These are phyloP conservation scores for Drosophila picticornis DNA, from an alignment of 2,888 invertebrate genomes.

Conservation along the genomic window DNA sequence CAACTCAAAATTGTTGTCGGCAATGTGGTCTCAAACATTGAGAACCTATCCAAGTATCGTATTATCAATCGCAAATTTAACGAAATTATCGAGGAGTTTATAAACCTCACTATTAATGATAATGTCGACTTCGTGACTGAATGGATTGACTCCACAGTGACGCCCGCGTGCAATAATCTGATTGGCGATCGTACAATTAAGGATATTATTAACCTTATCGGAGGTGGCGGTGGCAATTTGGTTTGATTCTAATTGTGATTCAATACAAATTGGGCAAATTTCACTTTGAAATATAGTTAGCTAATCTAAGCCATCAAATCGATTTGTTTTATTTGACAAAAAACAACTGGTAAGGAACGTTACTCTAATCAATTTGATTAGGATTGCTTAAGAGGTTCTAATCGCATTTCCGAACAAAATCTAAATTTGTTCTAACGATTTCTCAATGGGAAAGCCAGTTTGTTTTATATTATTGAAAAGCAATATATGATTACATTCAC, in stretches of 20 bases:
- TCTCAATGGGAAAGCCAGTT: too few species aligned
- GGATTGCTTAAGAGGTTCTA: constrained; percentile 22
- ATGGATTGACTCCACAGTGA: constrained; percentile 52
- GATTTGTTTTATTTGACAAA: constrained; percentile 19
- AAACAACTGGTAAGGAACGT: constrained; percentile 19
- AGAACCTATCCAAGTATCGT: constrained; percentile 69
- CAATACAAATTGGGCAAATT: constrained; percentile 15
- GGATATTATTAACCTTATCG: constrained; percentile 71
- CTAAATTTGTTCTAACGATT: neutral
- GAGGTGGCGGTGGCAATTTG: constrained; percentile 52
- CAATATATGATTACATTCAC: neutral
- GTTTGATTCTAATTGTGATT: neutral
- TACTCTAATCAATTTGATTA: constrained; percentile 67
- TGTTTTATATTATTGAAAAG: neutral
- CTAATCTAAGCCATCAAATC: constrained; percentile 35
- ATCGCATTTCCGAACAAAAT: constrained; percentile 13
- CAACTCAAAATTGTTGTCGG: constrained; percentile 62
- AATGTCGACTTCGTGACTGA: constrained; percentile 72
- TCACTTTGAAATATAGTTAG: constrained; percentile 11
- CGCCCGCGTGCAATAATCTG: constrained; percentile 69
- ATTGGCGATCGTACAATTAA: constrained; percentile 70
- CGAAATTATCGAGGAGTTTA: constrained; percentile 78
- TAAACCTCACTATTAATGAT: constrained; percentile 77
- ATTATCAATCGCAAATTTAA: constrained; percentile 79
- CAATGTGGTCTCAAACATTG: constrained; percentile 76